Evolutionary conservation across 2,888 invertebrate species (phyloP), one percentile per base, ranked within the genome.

Genomic region (Eremobia ochroleuca): DNA sequence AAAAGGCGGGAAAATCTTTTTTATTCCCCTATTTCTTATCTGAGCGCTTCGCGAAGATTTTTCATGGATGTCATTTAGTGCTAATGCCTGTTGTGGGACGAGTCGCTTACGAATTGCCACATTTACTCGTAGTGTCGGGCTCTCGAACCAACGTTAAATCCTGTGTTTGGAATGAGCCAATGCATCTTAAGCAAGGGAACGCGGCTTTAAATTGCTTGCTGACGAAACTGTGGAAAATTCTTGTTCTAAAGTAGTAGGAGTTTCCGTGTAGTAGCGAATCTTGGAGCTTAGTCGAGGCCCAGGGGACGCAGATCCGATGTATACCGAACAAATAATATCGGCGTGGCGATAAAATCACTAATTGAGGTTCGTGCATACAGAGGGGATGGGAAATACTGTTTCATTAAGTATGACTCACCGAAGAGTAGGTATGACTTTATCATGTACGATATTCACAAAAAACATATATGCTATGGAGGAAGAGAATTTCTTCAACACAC

Each of bases 41-140:
- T 92, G 88, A 87, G 90, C 88, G 91, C 90, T 92, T 91, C 90
- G 92, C 91, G 92, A 92, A 94, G 95, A 95, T 94, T 96, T 95
- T 95, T 95, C 94, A 94, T 94, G 89, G 95, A 94, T 95, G 96
- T 96, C 96, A 96, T 96, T 96, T 96, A 94, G 96, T 96, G 96
- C 92, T 96, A 96, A 96, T 96, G 96, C 94, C 90, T 94, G 94
- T 94, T 93, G 94, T 91, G 93, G 94, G 93, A 91, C 94, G 95
- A 93, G 93, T 90, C 90, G 96, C 95, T 91, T 96, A 95, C 95
- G 95, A 96, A 96, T 96, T 93, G 95, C 93, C 94, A 87, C 94
- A 96, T 96, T 96, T 96, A 88, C 93, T 94, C 90, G 87, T 90
- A 90, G 90, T 92, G 92, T 89, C 90, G 92, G 92, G 92, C 93